Evolutionary conservation across 2,113 vertebrate species (phyloP), one percentile per base, ranked within the genome.

Genomic region (Brachyistius frenatus): DNA sequence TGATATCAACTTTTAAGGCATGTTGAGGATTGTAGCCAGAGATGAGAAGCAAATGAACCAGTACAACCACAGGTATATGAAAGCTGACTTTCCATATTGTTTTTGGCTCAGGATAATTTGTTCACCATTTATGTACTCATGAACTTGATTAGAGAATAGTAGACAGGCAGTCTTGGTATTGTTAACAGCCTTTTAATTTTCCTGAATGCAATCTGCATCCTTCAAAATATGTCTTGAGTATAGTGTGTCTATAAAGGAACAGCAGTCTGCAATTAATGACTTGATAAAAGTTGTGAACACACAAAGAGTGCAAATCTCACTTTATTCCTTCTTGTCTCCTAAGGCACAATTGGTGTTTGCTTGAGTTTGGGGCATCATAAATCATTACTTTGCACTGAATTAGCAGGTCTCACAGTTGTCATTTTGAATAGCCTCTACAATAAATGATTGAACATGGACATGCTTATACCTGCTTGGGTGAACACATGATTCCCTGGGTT

Each of bases 401-500:
- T 60, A 74, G 47, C 50, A 58, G 62, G 62, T 83, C 49, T 60
- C 37, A 46, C 23, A 63, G 47, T 66, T 75, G 49, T 56, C 50
- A 63, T 71, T 69, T 70, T 23, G 73, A 16, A 69, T 46, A 52
- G 39, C 14, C 3, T 47, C n/a, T 3, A 77, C 39, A 50, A 41
- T 41, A 65, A 33, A 62, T 76, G 66, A 69, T 53, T 72, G 62
- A 77, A 62, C 68, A 56, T 67, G 65, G 66, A 64, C 61, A 54
- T 67, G 63, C 61, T 84, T 62, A 53, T 16, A 53, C 5, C 39
- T 50, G 67, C 50, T 57, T 16, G 47, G 30, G 58, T 44, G 62
- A 70, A 70, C 64, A 76, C 13, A 30, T 9, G 4, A 15, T 16
- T 77, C 54, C 35, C 1, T 60, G 7, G 33, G 15, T n/a, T 52